Conservation (phyloP, 2,797 vertebrate species). For the Periophthalmus magnuspinnatus region DNA sequence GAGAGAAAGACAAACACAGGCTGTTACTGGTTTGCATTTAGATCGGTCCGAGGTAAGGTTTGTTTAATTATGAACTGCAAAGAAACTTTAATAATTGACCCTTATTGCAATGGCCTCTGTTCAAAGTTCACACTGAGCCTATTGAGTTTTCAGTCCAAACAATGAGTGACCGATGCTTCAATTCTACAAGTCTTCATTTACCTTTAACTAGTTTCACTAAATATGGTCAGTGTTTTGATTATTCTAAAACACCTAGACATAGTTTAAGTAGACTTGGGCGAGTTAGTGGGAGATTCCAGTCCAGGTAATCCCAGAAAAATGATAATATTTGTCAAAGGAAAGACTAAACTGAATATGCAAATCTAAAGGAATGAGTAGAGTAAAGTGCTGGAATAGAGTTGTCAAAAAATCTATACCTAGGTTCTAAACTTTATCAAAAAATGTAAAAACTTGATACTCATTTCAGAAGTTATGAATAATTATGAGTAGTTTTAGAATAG, state of each 20-base stretch:
- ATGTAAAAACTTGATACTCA: too few species aligned
- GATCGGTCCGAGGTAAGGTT: not conserved
- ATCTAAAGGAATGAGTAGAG: not conserved
- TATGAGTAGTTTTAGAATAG: not conserved
- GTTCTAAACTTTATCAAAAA: not conserved
- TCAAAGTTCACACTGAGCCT: not conserved
- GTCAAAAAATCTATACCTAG: not conserved
- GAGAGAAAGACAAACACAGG: slow-evolving; percentile 19
- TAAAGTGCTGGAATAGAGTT: not conserved
- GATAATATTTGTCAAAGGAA: not conserved
- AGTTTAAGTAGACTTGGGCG: not conserved
- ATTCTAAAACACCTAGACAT: not conserved
- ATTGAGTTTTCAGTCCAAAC: not conserved
- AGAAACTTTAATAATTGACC: not conserved
- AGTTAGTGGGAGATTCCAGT: not conserved
- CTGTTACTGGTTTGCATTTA: slow-evolving; percentile 11
- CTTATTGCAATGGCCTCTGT: not conserved
- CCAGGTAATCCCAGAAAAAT: not conserved
- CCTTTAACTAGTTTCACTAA: not conserved
- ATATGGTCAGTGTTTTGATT: not conserved
- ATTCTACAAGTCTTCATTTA: not conserved
- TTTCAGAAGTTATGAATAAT: not conserved
- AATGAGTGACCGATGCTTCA: not conserved
- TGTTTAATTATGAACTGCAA: not conserved
- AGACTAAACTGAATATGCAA: not conserved